Evolutionary conservation across 2,113 vertebrate species (phyloP).

Genomic region (Abramis brama): DNA sequence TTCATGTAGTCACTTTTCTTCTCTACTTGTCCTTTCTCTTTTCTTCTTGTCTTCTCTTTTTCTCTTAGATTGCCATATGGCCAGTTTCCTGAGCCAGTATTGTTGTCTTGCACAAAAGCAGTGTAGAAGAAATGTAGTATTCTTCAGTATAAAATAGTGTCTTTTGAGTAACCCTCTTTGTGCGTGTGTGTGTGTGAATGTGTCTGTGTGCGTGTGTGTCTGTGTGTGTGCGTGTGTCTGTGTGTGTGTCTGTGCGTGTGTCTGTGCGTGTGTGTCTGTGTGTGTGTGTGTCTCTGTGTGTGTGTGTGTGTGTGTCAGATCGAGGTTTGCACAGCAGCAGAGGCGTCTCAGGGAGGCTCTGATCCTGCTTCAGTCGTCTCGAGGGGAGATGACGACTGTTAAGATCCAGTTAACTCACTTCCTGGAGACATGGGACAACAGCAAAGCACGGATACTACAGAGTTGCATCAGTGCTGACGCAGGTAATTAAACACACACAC

Average conservation of each 20-base stretch:
- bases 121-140: not conserved
- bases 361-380: slow-evolving; percentile 20
- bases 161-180: not conserved
- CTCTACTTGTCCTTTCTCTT: not conserved
- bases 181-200: not conserved
- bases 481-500: slow-evolving; percentile 49
- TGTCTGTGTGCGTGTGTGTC: not conserved
- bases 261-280: not conserved
- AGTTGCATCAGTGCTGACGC: slow-evolving; percentile 38
- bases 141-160: not conserved
- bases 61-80: not conserved
- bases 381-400: slow-evolving; percentile 28
- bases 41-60: not conserved
- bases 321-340: slow-evolving; percentile 41
- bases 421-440: slow-evolving; percentile 33
- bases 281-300: slow-evolving; percentile 15
- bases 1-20: not conserved
- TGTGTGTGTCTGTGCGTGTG: slow-evolving; percentile 18
- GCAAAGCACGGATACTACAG: slow-evolving; percentile 47
- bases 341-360: slow-evolving; percentile 14
- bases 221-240: not conserved
- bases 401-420: slow-evolving; percentile 37
- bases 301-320: slow-evolving; percentile 21
- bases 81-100: not conserved
- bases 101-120: not conserved